A percentile compares a stretch with the other conserved stretches of the same genome.
phyloP scores from a whole-genome alignment of 2,113 vertebrate genomes.

The Okapia johnstoni region DNA sequence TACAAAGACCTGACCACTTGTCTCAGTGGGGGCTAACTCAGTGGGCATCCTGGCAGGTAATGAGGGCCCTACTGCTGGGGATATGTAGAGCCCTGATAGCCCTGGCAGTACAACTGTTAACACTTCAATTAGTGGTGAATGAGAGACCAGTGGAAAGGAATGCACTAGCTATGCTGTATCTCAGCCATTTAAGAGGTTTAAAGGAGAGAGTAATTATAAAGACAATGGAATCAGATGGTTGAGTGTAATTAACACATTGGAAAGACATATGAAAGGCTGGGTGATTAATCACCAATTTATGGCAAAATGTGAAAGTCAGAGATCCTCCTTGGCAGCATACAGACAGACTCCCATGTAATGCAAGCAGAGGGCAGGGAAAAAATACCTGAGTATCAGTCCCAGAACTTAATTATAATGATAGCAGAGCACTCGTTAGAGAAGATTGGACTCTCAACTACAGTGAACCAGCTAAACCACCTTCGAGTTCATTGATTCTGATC shows the following conservation, averaged over 20 bases:
- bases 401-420: constrained; percentile 4
- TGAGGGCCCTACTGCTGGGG: neutral
- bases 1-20: neutral
- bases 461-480: neutral
- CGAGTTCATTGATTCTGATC: neutral
- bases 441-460: neutral
- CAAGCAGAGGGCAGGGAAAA: neutral
- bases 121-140: neutral
- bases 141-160: neutral
- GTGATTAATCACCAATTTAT: constrained; percentile 11
- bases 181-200: neutral
- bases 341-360: neutral
- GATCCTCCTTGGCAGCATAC: neutral
- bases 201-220: neutral
- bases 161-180: neutral
- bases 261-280: neutral
- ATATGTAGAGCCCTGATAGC: neutral
- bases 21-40: neutral
- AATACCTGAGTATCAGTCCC: neutral
- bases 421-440: neutral
- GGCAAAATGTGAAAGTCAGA: neutral
- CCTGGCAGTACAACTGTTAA: neutral
- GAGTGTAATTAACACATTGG: neutral
- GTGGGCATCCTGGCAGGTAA: neutral
- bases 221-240: neutral